A percentile compares a stretch with the other conserved stretches of the same genome.
Conservation (phyloP, 2,113 vertebrate genomes). For the Eclectus roratus region DNA sequence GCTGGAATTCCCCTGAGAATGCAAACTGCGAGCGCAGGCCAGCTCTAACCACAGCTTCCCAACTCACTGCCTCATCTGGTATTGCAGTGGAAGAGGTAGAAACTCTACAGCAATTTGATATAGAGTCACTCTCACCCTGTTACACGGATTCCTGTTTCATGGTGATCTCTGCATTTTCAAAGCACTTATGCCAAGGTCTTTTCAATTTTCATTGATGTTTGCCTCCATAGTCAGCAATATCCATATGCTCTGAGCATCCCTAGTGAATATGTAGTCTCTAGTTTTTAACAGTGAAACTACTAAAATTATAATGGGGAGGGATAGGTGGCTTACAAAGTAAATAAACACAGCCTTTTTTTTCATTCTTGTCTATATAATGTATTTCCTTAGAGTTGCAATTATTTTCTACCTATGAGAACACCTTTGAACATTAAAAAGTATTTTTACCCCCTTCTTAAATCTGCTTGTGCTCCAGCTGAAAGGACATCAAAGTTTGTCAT, state of each 20-base stretch:
- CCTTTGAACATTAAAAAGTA: neutral
- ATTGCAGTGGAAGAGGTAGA: neutral
- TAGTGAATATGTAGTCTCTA: neutral
- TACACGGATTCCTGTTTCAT: neutral
- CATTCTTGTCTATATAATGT: neutral
- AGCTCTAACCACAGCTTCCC: neutral
- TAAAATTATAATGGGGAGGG: neutral
- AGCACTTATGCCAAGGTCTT: neutral
- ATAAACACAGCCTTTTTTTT: neutral
- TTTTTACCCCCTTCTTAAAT: neutral
- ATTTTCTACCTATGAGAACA: neutral
- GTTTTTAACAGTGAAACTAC: neutral
- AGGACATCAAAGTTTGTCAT: neutral
- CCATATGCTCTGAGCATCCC: rapidly evolving
- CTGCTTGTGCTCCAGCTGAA: neutral
- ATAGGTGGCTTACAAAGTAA: neutral
- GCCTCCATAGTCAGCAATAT: neutral
- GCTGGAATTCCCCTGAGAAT: neutral
- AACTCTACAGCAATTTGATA: rapidly evolving
- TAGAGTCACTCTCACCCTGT: rapidly evolving
- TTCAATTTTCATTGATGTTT: neutral
- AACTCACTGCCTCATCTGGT: neutral
- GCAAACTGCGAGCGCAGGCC: rapidly evolving
- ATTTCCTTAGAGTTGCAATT: neutral
- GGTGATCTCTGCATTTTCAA: neutral